A percentile compares a stretch with the other conserved stretches of the same genome.
Evolutionary conservation across 2,888 invertebrate species (phyloP).

Genomic region (Pemphredon lugubris): DNA sequence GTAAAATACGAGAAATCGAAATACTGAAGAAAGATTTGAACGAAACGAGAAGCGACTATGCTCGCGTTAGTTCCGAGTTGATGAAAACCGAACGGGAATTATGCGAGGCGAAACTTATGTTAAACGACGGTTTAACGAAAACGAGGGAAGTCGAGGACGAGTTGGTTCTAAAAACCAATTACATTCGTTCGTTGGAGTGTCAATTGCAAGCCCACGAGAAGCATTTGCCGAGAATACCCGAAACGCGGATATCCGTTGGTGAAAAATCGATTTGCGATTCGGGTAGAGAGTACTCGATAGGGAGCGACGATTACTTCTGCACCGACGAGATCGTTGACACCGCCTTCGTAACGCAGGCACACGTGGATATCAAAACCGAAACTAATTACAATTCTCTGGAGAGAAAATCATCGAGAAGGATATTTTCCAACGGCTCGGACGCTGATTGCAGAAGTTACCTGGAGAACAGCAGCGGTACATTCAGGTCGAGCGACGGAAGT

Average conservation of each 20-base stretch:
- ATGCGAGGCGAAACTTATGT: conserved; percentile 5
- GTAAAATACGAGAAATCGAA: conserved; percentile 28
- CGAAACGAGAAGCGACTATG: background rate
- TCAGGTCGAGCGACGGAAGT: conserved; percentile 57
- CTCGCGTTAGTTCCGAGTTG: background rate
- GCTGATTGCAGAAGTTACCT: conserved; percentile 7
- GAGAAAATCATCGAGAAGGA: background rate
- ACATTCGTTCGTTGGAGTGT: conserved; percentile 33
- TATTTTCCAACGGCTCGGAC: conserved; percentile 3
- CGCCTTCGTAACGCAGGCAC: conserved; percentile 7
- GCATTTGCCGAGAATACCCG: conserved; percentile 22
- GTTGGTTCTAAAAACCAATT: conserved; percentile 29
- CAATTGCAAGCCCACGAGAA: conserved; percentile 34
- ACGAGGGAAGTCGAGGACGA: conserved; percentile 48
- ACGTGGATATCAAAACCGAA: conserved; percentile 4
- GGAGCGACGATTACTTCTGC: conserved; percentile 20
- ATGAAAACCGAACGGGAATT: conserved; percentile 25
- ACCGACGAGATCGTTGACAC: conserved; percentile 21
- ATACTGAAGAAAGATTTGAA: conserved; percentile 5
- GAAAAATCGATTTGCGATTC: background rate
- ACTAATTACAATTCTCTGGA: background rate
- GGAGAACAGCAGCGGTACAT: conserved; percentile 35
- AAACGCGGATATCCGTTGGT: background rate
- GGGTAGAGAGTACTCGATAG: background rate
- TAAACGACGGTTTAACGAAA: conserved; percentile 10